Percentiles rank a stretch among this genome's conserved stretches.
Conservation (phyloP, 92 coral and sea anemone genomes). For the Actinostola sp. region DNA sequence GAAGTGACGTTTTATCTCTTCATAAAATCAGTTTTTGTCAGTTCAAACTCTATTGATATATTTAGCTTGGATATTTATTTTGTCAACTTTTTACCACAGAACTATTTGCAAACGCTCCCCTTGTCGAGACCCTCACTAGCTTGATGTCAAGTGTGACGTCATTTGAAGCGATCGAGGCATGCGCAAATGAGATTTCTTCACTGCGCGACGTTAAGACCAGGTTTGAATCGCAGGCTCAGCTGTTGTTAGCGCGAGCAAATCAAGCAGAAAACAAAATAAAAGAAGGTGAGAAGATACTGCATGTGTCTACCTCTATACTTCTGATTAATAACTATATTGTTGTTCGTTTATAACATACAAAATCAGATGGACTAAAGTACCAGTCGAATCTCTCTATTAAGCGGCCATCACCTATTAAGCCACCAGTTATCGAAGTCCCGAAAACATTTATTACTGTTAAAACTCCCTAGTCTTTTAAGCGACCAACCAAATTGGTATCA, state of each 20-base stretch:
- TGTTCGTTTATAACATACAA: no score
- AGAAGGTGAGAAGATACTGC: background rate
- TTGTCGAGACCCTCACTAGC: background rate
- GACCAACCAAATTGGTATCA: no score
- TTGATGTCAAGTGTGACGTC: background rate
- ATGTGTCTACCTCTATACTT: no score
- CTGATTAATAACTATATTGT: no score
- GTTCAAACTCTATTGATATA: no score
- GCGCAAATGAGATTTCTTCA: background rate
- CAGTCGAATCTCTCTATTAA: no score
- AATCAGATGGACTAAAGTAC: no score
- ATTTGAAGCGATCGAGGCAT: background rate
- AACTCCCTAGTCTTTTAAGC: no score
- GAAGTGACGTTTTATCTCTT: background rate
- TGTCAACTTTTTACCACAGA: background rate
- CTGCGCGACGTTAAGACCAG: background rate
- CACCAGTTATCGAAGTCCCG: no score
- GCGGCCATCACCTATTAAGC: no score
- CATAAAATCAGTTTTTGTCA: background rate
- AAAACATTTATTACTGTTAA: no score
- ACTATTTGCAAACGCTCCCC: background rate
- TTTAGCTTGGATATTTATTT: no score
- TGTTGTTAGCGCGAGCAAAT: background rate
- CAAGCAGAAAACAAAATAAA: background rate
- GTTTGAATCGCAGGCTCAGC: slow-evolving; percentile 5